Percentiles rank a stretch among this genome's conserved stretches.
Conservation (phyloP, 2,797 vertebrate genomes). For the Adrianichthys oophorus region DNA sequence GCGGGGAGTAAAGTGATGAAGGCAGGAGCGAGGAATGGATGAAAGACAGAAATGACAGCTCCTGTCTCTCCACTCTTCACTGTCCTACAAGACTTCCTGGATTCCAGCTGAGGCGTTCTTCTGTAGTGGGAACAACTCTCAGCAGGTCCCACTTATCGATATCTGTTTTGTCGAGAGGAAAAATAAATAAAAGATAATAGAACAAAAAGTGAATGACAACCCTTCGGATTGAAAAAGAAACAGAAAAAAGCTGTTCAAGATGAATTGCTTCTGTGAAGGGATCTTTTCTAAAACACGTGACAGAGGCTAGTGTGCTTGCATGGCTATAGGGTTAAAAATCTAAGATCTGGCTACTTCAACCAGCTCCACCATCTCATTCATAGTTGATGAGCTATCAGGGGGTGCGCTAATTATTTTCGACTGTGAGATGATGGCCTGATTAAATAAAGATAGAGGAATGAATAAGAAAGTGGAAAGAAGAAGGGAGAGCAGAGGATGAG, state of each 20-base stretch:
- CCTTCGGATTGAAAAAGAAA: conserved; percentile 35
- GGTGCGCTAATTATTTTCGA: conserved; percentile 59
- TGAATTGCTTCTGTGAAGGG: conserved; percentile 20
- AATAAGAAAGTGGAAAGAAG: conserved; percentile 42
- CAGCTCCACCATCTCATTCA: conserved; percentile 43
- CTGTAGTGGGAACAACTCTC: conserved; percentile 25
- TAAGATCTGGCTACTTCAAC: conserved; percentile 27
- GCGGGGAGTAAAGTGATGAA: conserved; percentile 37
- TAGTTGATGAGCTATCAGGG: conserved; percentile 53
- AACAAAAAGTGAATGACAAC: conserved; percentile 22
- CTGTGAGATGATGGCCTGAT: conserved; percentile 61
- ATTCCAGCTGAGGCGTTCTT: conserved; percentile 35
- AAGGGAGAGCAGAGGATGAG: not conserved
- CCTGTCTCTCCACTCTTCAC: conserved; percentile 12
- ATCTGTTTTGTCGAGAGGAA: conserved; percentile 15
- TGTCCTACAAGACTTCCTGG: conserved; percentile 33
- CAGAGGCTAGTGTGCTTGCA: not conserved
- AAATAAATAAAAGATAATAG: conserved; percentile 3
- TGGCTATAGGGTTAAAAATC: conserved; percentile 1
- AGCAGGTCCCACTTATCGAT: conserved; percentile 40
- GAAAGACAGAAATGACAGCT: conserved; percentile 41
- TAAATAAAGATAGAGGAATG: conserved; percentile 70
- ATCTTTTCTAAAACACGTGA: conserved; percentile 11
- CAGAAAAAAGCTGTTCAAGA: conserved; percentile 44
- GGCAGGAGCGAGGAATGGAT: conserved; percentile 30